Percentiles rank a stretch among this genome's conserved stretches.
These are phyloP conservation scores for Tiliacea aurago DNA, from an alignment of 2,888 invertebrate genomes.

Conservation along the genomic window DNA sequence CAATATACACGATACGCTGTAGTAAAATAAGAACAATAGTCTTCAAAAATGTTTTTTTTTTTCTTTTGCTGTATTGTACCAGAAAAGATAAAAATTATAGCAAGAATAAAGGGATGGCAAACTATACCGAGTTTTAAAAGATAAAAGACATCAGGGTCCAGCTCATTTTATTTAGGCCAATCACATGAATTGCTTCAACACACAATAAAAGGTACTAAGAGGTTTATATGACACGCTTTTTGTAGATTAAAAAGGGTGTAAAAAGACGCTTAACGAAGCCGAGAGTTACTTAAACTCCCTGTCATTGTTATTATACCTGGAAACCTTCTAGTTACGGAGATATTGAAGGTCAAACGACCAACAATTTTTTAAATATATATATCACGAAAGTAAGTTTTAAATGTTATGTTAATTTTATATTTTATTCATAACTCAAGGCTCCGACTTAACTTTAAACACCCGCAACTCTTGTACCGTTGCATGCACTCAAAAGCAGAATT, in stretches of 20 bases:
- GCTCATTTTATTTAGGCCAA: slow-evolving; percentile 18
- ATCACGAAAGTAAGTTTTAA: neutral
- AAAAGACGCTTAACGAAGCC: neutral
- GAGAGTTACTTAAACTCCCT: neutral
- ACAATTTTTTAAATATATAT: neutral
- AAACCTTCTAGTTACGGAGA: neutral
- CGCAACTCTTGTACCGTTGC: neutral
- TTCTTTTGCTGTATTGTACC: slow-evolving; percentile 11
- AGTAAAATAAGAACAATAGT: slow-evolving; percentile 11
- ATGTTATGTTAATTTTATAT: too few species aligned
- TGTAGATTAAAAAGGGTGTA: neutral
- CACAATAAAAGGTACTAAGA: slow-evolving; percentile 14
- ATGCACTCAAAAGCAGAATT: neutral
- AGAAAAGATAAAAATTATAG: slow-evolving; percentile 25
- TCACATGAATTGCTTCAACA: slow-evolving; percentile 26
- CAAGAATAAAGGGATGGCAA: slow-evolving; percentile 32
- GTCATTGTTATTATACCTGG: neutral
- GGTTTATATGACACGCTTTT: neutral
- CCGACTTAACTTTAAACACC: neutral
- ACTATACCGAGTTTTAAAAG: slow-evolving; percentile 34
- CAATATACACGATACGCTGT: slow-evolving; percentile 2
- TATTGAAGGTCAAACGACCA: neutral
- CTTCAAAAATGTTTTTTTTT: slow-evolving; percentile 3
- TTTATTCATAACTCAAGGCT: too few species aligned
- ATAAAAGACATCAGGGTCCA: slow-evolving; percentile 30